Conservation (phyloP, 2,113 vertebrate genomes). For the Procavia capensis region DNA sequence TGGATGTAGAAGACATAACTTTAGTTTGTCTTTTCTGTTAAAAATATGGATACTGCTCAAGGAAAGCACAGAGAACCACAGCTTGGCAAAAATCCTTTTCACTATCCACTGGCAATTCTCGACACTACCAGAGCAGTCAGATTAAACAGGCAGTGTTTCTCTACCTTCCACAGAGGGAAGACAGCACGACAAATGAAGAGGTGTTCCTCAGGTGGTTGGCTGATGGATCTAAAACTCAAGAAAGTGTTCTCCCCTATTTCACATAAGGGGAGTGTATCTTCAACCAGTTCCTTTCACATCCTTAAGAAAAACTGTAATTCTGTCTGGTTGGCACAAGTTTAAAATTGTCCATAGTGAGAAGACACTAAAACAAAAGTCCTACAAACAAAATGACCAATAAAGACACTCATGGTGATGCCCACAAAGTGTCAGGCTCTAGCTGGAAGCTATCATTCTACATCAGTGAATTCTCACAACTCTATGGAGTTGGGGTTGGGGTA, state of each 20-base stretch:
- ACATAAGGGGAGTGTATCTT: not conserved
- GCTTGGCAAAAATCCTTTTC: not conserved
- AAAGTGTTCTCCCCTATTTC: not conserved
- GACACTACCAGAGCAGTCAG: not conserved
- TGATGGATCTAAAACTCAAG: not conserved
- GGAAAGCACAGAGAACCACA: not conserved
- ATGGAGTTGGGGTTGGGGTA: accelerated
- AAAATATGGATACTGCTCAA: not conserved
- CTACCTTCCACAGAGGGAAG: not conserved
- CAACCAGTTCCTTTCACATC: not conserved
- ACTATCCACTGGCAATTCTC: not conserved
- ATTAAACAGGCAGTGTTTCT: not conserved
- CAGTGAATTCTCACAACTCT: not conserved
- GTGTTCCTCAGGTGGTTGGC: no score
- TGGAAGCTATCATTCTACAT: no score
- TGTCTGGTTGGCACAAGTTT: no score
- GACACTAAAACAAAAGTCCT: not conserved
- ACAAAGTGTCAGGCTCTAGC: no score
- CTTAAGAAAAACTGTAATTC: not conserved
- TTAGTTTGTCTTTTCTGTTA: not conserved
- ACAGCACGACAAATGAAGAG: not conserved
- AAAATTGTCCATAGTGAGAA: not conserved
- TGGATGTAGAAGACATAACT: not conserved
- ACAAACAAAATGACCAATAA: not conserved
- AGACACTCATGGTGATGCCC: not conserved